Percentiles rank a stretch among this genome's conserved stretches.
phyloP scores from a whole-genome alignment of 2,797 vertebrate genomes.

The Manis javanica region DNA sequence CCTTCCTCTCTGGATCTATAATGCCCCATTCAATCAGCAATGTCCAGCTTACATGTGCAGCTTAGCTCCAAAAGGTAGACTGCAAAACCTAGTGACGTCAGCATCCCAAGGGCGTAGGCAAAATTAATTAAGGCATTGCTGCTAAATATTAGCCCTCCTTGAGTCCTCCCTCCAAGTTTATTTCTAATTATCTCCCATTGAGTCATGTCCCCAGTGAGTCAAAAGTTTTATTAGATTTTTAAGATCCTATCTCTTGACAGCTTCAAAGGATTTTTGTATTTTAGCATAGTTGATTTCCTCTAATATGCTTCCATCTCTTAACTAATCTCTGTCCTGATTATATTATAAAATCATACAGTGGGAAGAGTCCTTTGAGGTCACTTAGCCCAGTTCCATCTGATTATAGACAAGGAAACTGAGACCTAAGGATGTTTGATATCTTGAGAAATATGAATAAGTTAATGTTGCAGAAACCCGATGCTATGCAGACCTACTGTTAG shows the following conservation, averaged over 20 bases:
- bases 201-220: constrained; percentile 71
- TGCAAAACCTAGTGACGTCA: constrained; percentile 30
- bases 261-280: constrained; percentile 78
- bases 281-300: constrained; percentile 75
- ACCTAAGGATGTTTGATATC: constrained; percentile 13
- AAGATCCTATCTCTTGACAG: constrained; percentile 63
- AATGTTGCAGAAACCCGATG: not conserved
- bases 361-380: constrained; percentile 63
- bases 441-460: not conserved
- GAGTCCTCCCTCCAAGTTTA: constrained; percentile 61
- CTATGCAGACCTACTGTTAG: not conserved
- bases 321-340: constrained; percentile 71
- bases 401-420: constrained; percentile 63
- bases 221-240: constrained; percentile 80
- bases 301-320: constrained; percentile 66
- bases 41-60: constrained; percentile 26
- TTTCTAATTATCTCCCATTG: constrained; percentile 80
- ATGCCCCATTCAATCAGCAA: constrained; percentile 58
- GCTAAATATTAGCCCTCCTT: constrained; percentile 69
- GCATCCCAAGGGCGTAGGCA: constrained; percentile 47
- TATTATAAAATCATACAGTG: constrained; percentile 44
- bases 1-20: constrained; percentile 54
- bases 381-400: constrained; percentile 57
- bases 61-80: not conserved
- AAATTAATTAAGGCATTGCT: constrained; percentile 76